Conservation (phyloP, 2,797 vertebrate genomes). For the Cossypha caffra region DNA sequence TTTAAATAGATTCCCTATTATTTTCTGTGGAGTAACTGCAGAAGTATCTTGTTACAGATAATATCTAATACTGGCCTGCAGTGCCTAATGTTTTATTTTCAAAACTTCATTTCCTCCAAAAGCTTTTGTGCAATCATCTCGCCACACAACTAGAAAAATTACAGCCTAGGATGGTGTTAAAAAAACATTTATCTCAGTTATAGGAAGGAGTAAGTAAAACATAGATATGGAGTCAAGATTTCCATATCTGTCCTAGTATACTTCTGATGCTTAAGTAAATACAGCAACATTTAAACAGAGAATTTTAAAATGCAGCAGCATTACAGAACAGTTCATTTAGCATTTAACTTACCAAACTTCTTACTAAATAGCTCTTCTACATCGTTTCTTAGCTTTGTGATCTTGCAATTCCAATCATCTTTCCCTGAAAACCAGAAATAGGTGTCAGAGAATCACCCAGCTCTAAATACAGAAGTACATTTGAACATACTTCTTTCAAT, state of each 20-base stretch:
- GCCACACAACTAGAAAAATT: not conserved
- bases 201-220: not conserved
- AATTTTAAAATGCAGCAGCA: not conserved
- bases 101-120: not conserved
- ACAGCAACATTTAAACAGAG: not conserved
- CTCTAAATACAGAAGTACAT: not conserved
- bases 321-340: not conserved
- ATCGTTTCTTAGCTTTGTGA: slow-evolving; percentile 81
- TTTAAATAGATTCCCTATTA: not conserved
- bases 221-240: not conserved
- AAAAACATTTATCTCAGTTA: not conserved
- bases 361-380: slow-evolving; percentile 82
- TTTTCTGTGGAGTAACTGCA: not conserved
- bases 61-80: not conserved
- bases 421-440: slow-evolving; percentile 68
- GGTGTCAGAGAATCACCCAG: not conserved
- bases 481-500: not conserved
- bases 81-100: not conserved
- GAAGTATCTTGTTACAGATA: not conserved
- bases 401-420: slow-evolving; percentile 82
- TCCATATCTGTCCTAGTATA: not conserved
- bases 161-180: not conserved
- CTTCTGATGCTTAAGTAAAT: not conserved
- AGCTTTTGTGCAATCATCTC: not conserved
- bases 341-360: slow-evolving; percentile 78